Evolutionary conservation across 2,113 vertebrate genomes (phyloP), one percentile per base, ranked within the genome.

Genomic region (Carlito syrichta): DNA sequence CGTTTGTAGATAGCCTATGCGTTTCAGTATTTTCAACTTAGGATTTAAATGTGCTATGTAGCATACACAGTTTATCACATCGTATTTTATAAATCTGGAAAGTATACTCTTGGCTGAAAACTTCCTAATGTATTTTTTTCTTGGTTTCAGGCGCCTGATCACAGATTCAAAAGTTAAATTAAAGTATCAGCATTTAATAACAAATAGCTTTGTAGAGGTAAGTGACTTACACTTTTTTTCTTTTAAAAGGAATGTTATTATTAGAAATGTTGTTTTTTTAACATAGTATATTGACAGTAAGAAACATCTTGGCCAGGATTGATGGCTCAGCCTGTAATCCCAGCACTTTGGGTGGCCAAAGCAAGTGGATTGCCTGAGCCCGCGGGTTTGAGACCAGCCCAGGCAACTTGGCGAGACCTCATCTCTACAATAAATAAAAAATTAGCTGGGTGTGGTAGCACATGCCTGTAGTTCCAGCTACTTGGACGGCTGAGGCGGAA

Each of bases 121-220:
- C 45, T 95, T 89, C 58, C 68, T 43, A 97, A 14, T 90, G 16
- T 66, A 5, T 97, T 98, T 93, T 98, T 95, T 96, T 98, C n/a
- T 98, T 98, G 50, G 40, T 96, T 97, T 98, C 93, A 99, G 99
- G 99, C 99, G 99, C 97, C 99, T 99, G 99, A 99, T 99, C 98
- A 99, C 99, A 99, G 99, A 99, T 99, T 99, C 99, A 97, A 99
- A 99, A 99, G 99, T 99, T 98, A 99, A 99, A 98, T 99, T 99
- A 99, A 99, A 99, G 99, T 99, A 99, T 99, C 99, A 99, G 98
- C 99, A 99, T 99, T 99, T 99, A 99, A 99, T 99, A 99, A 99
- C 99, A 82, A 99, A 99, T 99, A 99, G 99, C 99, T 99, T 99
- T 99, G 99, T 99, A 99, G 99, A 99, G 99, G 99, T 99, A 99